phyloP scores from a whole-genome alignment of 2,888 invertebrate genomes.

The Stenodema calcarata region DNA sequence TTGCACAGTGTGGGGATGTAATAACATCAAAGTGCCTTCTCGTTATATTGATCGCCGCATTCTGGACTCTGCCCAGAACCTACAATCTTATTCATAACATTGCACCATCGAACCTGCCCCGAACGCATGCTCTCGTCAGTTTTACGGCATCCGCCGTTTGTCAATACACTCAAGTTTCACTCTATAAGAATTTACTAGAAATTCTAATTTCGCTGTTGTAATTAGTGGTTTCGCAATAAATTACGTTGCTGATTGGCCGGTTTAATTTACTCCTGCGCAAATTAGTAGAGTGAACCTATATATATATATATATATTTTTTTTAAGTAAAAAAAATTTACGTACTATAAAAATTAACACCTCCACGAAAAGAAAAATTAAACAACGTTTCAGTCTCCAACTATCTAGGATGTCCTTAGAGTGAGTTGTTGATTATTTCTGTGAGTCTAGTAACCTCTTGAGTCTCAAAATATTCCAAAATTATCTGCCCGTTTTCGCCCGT shows the following conservation, averaged over 20 bases:
- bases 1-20: conserved; percentile 10
- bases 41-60: background rate
- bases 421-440: no score
- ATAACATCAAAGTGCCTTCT: background rate
- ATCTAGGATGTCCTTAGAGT: no score
- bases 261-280: background rate
- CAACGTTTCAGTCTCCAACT: no score
- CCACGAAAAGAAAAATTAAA: no score
- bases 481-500: no score
- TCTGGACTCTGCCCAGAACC: background rate
- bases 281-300: background rate
- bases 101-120: background rate
- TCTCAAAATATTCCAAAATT: no score
- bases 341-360: no score
- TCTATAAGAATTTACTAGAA: background rate
- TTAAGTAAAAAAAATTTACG: no score
- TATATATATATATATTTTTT: no score
- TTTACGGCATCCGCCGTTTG: background rate
- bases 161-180: background rate
- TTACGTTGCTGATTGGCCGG: background rate
- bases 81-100: background rate
- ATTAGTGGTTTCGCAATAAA: background rate
- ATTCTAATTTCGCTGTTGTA: background rate
- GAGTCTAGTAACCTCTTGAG: no score
- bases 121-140: background rate